Evolutionary conservation across 2,113 vertebrate genomes (phyloP).

Genomic region (Platichthys stellatus): DNA sequence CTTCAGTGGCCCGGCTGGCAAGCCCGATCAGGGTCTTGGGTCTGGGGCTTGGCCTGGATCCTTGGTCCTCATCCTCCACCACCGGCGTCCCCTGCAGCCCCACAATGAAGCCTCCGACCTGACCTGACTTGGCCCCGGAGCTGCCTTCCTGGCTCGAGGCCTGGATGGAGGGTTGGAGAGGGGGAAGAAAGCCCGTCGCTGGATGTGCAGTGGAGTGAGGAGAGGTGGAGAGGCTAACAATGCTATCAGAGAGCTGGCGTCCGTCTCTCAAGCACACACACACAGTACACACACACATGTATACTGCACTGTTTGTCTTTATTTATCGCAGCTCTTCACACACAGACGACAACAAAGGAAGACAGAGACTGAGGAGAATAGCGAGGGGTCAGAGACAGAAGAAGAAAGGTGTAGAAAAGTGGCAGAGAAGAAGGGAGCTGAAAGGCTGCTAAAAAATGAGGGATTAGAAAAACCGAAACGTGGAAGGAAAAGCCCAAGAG

Average conservation of each 20-base stretch:
- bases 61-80: slow-evolving; percentile 62
- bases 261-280: slow-evolving; percentile 54
- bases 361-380: slow-evolving; percentile 53
- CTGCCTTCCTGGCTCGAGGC: slow-evolving; percentile 68
- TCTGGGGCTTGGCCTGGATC: slow-evolving; percentile 71
- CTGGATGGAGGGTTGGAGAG: slow-evolving; percentile 45
- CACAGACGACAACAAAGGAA: slow-evolving; percentile 63
- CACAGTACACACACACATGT: slow-evolving; percentile 32
- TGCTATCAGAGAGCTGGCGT: slow-evolving; percentile 79
- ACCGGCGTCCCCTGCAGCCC: slow-evolving; percentile 39
- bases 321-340: slow-evolving; percentile 80
- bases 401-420: slow-evolving; percentile 28
- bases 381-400: slow-evolving; percentile 42
- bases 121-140: slow-evolving; percentile 65
- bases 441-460: slow-evolving; percentile 24
- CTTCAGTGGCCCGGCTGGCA: slow-evolving; percentile 62
- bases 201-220: slow-evolving; percentile 79
- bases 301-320: slow-evolving; percentile 63
- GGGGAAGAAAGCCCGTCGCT: slow-evolving; percentile 62
- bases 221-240: slow-evolving; percentile 80
- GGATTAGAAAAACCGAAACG: neutral
- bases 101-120: slow-evolving; percentile 62
- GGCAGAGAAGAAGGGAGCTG: slow-evolving; percentile 26
- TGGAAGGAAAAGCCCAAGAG: neutral
- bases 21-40: slow-evolving; percentile 71